Conservation (phyloP, 1,140 invertebrate species). For the Lordiphosa stackelbergi region DNA sequence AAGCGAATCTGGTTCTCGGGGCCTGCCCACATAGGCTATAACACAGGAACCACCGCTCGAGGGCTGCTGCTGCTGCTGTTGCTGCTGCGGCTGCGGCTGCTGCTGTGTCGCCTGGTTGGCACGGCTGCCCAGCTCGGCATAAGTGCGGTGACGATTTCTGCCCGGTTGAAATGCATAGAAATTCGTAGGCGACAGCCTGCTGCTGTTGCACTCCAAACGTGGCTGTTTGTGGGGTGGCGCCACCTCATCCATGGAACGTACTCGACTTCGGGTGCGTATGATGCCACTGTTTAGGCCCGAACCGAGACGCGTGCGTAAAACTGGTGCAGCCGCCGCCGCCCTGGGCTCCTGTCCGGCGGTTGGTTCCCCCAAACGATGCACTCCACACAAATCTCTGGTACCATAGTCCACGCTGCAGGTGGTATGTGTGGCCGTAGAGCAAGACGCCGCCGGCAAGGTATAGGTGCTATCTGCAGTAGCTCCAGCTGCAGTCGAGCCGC, state of each 20-base stretch:
- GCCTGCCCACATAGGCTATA: conserved; percentile 62
- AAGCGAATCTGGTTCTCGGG: conserved; percentile 33
- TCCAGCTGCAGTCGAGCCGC: conserved; percentile 6
- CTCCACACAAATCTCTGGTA: conserved; percentile 30
- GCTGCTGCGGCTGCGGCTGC: conserved; percentile 10
- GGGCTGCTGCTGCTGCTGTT: conserved; percentile 16
- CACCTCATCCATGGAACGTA: conserved; percentile 39
- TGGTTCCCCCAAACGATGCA: conserved; percentile 22
- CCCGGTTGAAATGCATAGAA: conserved; percentile 56
- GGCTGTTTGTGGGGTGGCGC: conserved; percentile 16
- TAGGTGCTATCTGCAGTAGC: conserved; percentile 28
- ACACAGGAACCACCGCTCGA: conserved; percentile 51
- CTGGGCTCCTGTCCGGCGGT: neutral
- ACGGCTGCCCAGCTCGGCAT: conserved; percentile 23
- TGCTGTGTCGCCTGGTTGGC: neutral
- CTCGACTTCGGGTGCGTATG: conserved; percentile 26
- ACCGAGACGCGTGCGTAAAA: conserved; percentile 2
- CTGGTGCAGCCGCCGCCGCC: conserved; percentile 8
- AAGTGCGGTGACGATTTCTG: conserved; percentile 50
- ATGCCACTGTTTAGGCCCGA: conserved; percentile 9
- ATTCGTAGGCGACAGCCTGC: conserved; percentile 40
- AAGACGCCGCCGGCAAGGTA: conserved; percentile 34
- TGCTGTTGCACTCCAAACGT: conserved; percentile 19
- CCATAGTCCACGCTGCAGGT: conserved; percentile 56
- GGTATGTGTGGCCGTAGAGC: conserved; percentile 55